Evolutionary conservation across 2,888 invertebrate species (phyloP), one percentile per base, ranked within the genome.

Genomic region (Stenichneumon culpator): DNA sequence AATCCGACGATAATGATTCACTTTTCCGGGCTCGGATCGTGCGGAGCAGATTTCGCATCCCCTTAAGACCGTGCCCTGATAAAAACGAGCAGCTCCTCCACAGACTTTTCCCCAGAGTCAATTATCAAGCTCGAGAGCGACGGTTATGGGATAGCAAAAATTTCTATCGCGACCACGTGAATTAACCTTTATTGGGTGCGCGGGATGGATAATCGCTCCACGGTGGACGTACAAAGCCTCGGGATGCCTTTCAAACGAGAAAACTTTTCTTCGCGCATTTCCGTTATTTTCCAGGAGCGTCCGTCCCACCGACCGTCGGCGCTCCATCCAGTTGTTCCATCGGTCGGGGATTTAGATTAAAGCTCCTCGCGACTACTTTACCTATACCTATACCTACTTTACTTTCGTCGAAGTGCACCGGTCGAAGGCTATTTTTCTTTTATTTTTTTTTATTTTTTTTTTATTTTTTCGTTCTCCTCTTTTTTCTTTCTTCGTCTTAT

Each of bases 201-300:
- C 63, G 47, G 19, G 47, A 65, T n/a, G 47, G 74, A 75, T 75
- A 65, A 75, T 80, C 63, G 65, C 80, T 75, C 19, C 44, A 50
- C 65, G 65, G 50, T 39, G 69, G 52, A 47, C 52, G 50, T 44
- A 63, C 67, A 81, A 57, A 65, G 75, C 65, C 74, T 32, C 67
- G 74, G 65, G 47, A 74, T 60, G 47, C 74, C 85, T 84, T 83
- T 86, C 87, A 89, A 90, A 90, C 89, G 90, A 90, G 90, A 90
- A 90, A 91, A 91, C 86, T 91, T 90, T 44, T 90, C 84, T 79
- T 86, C 79, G 73, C 83, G 70, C 84, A 86, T 88, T 88, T 87
- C 86, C 87, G 86, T 87, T 89, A 89, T 89, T 89, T 90, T 88
- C 86, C 86, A 81, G 70, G 70, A 83, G 19, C 11, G 25, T 19